phyloP scores from a whole-genome alignment of 30 jellyfish, hydroid and myxozoan genomes.

The Turritopsis rubra region DNA sequence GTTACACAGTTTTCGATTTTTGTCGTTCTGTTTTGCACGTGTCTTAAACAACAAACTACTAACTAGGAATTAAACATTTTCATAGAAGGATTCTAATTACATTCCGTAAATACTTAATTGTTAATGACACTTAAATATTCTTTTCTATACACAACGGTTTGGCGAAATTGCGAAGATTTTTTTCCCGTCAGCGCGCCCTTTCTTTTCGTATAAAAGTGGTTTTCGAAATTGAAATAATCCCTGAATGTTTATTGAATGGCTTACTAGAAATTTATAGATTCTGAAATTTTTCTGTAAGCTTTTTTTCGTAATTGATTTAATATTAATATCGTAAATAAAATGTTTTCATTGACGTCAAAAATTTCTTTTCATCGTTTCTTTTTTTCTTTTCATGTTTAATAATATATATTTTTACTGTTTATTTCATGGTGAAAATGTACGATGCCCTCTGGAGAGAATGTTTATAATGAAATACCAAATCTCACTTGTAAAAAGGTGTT shows the following conservation, averaged over 20 bases:
- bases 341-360: background rate
- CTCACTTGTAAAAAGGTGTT: background rate
- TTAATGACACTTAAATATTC: background rate
- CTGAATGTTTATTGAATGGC: background rate
- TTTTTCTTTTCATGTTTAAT: too few relatives aligned
- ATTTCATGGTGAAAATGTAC: background rate
- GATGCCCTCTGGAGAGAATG: background rate
- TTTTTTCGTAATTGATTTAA: background rate
- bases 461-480: background rate
- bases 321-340: too few relatives aligned
- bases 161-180: background rate
- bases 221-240: background rate
- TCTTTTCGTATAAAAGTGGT: background rate
- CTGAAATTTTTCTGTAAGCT: background rate
- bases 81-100: background rate
- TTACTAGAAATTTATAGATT: too few relatives aligned
- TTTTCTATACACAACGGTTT: background rate
- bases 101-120: background rate
- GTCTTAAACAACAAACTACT: background rate
- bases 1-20: background rate
- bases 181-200: background rate
- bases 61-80: background rate
- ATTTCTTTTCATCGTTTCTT: background rate
- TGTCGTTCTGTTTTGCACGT: background rate
- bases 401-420: too few relatives aligned